Conservation (phyloP, 2,888 invertebrate genomes). For the Crioceris asparagi region DNA sequence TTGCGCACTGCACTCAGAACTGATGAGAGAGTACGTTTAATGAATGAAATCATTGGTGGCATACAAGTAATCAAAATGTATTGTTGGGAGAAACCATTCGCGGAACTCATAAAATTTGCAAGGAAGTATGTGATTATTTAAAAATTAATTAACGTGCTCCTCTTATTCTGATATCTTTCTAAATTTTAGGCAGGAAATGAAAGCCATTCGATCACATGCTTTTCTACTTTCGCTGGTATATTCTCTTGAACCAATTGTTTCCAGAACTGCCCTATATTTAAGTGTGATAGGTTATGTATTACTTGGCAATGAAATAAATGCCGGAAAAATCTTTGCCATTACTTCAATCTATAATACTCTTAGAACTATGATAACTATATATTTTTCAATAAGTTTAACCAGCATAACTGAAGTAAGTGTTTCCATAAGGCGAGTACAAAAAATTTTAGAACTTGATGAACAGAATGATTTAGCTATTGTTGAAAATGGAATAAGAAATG, state of each 20-base stretch:
- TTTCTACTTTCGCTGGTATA: conserved; percentile 66
- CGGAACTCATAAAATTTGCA: conserved; percentile 65
- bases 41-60: conserved; percentile 62
- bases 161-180: no score
- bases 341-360: conserved; percentile 86
- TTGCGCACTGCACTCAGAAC: conserved; percentile 49
- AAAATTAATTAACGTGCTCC: no score
- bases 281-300: conserved; percentile 71
- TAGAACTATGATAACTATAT: conserved; percentile 78
- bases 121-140: no score
- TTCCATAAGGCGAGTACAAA: conserved; percentile 59
- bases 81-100: conserved; percentile 89
- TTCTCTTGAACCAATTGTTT: conserved; percentile 79
- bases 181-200: conserved; percentile 56
- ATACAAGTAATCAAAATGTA: conserved; percentile 94
- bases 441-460: conserved; percentile 44
- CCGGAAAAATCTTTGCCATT: conserved; percentile 78
- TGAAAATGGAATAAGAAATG: conserved; percentile 9
- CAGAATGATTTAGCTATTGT: conserved; percentile 23
- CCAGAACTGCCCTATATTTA: conserved; percentile 76
- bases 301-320: conserved; percentile 59
- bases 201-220: conserved; percentile 61
- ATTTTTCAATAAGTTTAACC: conserved; percentile 79
- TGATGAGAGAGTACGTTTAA: no score
- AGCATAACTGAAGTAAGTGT: conserved; percentile 72